These are phyloP conservation scores for Antheraea pernyi DNA, from an alignment of 1,140 invertebrate species.

Conservation along the genomic window DNA sequence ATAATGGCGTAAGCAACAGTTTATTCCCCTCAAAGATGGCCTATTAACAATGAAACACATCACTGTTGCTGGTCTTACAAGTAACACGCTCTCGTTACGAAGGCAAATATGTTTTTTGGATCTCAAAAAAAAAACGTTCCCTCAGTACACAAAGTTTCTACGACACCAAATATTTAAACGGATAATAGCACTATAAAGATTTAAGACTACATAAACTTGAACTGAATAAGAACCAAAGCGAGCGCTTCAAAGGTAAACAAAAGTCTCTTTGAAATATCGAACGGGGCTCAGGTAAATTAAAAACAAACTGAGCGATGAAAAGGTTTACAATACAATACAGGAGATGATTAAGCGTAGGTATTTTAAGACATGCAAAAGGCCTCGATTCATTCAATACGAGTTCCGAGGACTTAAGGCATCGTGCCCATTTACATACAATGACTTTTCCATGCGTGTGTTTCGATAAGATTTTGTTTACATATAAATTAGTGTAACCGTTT, in stretches of 20 bases:
- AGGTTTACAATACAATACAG: conserved; percentile 18
- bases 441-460: background rate
- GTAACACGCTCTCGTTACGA: no score
- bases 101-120: no score
- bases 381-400: conserved; percentile 17
- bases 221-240: background rate
- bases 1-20: no score
- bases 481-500: background rate
- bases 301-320: conserved; percentile 18
- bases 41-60: no score
- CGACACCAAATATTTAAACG: background rate
- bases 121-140: background rate
- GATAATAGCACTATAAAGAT: background rate
- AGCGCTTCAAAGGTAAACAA: background rate
- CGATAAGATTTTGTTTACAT: background rate
- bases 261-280: conserved; percentile 10
- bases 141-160: background rate
- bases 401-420: background rate
- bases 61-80: no score
- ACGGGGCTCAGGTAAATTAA: conserved; percentile 19
- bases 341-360: conserved; percentile 22
- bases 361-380: conserved; percentile 16
- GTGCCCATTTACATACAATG: no score
- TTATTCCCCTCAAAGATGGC: no score
- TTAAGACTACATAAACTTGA: background rate